Conservation (phyloP, 2,797 vertebrate genomes). For the Crotalus adamanteus region DNA sequence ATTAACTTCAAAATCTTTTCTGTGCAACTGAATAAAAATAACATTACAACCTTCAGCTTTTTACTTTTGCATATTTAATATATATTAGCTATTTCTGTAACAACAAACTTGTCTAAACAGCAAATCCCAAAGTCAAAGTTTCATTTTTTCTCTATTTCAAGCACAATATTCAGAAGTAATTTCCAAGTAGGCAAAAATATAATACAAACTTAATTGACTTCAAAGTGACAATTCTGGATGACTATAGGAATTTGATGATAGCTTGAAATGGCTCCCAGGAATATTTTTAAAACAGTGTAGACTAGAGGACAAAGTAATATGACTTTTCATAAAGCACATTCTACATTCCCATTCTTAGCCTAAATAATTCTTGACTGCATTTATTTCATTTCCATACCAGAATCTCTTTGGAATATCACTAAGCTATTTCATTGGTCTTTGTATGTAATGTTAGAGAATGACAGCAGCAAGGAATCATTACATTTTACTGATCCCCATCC, state of each 20-base stretch:
- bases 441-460: not conserved
- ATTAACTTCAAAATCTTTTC: not conserved
- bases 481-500: not conserved
- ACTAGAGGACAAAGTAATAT: not conserved
- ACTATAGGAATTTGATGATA: not conserved
- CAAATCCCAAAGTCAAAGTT: not conserved
- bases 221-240: constrained; percentile 10
- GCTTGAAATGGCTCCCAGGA: not conserved
- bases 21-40: not conserved
- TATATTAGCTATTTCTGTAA: not conserved
- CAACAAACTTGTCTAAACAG: not conserved
- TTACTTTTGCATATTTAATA: not conserved
- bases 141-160: not conserved
- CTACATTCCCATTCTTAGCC: not conserved
- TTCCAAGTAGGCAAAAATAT: not conserved
- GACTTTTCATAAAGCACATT: not conserved
- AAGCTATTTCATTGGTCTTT: not conserved
- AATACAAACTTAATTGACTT: not conserved
- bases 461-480: not conserved
- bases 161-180: not conserved
- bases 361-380: not conserved
- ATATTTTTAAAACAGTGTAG: not conserved
- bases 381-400: not conserved
- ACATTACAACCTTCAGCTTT: not conserved
- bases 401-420: not conserved